phyloP scores from a whole-genome alignment of 2,113 vertebrate species.

The Neotoma lepida region DNA sequence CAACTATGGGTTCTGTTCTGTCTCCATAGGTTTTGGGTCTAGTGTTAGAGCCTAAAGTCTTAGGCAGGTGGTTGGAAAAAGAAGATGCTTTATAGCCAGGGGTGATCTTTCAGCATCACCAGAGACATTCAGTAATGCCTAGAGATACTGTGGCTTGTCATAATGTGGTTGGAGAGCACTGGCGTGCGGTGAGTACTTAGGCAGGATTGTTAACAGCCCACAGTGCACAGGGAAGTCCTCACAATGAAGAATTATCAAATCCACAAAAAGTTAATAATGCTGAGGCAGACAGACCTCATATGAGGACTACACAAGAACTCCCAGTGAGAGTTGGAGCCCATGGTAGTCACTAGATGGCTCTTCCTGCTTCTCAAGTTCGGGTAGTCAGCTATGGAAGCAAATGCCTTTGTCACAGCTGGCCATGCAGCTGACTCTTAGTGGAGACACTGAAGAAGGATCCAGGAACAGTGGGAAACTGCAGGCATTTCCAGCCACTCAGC shows the following conservation, averaged over 20 bases:
- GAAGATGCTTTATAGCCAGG: background rate
- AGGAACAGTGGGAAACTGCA: background rate
- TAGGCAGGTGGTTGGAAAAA: background rate
- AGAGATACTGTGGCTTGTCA: background rate
- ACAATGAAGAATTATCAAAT: background rate
- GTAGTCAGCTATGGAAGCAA: background rate
- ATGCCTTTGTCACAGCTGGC: background rate
- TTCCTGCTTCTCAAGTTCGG: background rate
- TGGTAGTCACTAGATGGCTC: background rate
- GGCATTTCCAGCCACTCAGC: background rate
- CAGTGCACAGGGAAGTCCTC: background rate
- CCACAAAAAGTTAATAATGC: background rate
- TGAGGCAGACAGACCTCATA: background rate
- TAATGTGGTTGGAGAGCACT: background rate
- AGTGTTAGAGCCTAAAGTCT: background rate
- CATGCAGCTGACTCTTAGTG: background rate
- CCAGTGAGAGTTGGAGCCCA: background rate
- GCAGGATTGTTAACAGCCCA: background rate
- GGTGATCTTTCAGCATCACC: background rate
- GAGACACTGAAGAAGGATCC: background rate
- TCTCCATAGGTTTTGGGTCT: background rate
- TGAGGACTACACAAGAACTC: background rate
- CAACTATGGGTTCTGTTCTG: background rate
- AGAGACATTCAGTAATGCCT: background rate
- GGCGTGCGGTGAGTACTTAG: background rate